These are phyloP conservation scores for Sander vitreus DNA, from an alignment of 2,113 vertebrate species.

Conservation along the genomic window DNA sequence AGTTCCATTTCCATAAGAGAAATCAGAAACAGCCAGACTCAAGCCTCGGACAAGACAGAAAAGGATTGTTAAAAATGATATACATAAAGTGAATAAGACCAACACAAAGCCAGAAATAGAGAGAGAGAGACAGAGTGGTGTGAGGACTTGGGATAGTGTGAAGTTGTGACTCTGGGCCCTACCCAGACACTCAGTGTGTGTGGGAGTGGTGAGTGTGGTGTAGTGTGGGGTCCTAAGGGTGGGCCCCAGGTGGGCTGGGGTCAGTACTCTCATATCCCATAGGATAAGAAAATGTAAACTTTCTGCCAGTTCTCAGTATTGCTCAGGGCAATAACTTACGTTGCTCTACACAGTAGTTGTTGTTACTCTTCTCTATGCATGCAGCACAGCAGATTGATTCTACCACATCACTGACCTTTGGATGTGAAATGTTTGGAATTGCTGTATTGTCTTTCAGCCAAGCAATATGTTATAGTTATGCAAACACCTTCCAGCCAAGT, in stretches of 20 bases:
- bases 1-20: background rate
- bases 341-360: too few species aligned
- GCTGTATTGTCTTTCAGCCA: constrained; percentile 21
- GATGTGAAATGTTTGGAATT: constrained; percentile 25
- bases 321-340: background rate
- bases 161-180: constrained; percentile 26
- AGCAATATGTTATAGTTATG: constrained; percentile 10
- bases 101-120: background rate
- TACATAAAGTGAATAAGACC: background rate
- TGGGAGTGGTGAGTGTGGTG: constrained; percentile 19
- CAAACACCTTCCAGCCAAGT: constrained; percentile 11
- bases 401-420: background rate
- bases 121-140: background rate
- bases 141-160: constrained; percentile 21
- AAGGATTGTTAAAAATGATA: background rate
- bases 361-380: background rate
- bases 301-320: background rate
- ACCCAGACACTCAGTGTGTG: constrained; percentile 19
- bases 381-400: background rate
- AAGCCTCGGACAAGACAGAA: too few species aligned
- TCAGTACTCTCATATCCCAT: background rate
- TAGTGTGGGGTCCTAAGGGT: background rate
- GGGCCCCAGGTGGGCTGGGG: constrained; percentile 27
- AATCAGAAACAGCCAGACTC: background rate
- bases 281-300: too few species aligned